Evolutionary conservation across 2,797 vertebrate species (phyloP), one percentile per base, ranked within the genome.

Genomic region (Scarus forsteni): DNA sequence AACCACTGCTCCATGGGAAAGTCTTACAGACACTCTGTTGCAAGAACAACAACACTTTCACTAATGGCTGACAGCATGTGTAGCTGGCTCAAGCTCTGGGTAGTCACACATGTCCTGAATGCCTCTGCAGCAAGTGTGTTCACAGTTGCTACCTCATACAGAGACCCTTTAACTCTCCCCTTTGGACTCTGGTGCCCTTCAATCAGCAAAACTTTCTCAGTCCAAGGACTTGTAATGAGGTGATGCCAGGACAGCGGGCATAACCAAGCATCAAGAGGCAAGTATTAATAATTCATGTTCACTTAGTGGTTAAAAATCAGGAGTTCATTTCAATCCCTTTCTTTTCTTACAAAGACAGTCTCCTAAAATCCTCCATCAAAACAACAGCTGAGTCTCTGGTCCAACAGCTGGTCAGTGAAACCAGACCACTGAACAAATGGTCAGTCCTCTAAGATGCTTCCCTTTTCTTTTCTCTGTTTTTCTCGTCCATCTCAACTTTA

Each of bases 371-470:
- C 36, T 67, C 58, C 39, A n/a, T 59, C 8, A 60, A 34, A 80
- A 49, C 35, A 79, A 76, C 81, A 79, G 75, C 81, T 67, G 71
- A 66, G 49, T 49, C 19, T 74, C 38, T 57, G 10, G 36, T 69
- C 34, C 18, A 51, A 85, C 85, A 90, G 83, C 65, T 88, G 86
- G 19, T 50, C 44, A 77, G 56, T 77, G 72, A 80, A 73, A 85
- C 73, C 58, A 71, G 49, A 75, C n/a, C 69, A 69, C 55, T 50
- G 51, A 77, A 72, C 79, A 88, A 64, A 70, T 70, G 68, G 48
- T 16, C 48, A 55, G 27, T 51, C 52, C 77, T 77, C 52, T 61
- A 69, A 16, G 46, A 0, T 4, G 67, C 60, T 69, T 67, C 82
- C 61, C 58, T 74, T 57, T 73, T 51, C 58, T 44, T 59, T 8